phyloP scores from a whole-genome alignment of 2,113 vertebrate species.

The Sclerurus mexicanus region DNA sequence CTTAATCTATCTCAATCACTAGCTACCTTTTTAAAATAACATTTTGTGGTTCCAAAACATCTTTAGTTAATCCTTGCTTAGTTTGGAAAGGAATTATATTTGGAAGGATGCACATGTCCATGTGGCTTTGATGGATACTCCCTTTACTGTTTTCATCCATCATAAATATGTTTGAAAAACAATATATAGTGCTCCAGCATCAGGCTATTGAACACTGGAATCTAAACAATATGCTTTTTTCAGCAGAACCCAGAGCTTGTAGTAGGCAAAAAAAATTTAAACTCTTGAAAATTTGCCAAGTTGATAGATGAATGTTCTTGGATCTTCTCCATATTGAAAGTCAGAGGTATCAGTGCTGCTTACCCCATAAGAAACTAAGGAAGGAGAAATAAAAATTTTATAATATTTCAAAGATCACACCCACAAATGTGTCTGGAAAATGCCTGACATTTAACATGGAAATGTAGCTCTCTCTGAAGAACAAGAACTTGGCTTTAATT shows the following conservation, averaged over 20 bases:
- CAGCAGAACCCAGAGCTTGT: background rate
- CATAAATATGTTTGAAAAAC: background rate
- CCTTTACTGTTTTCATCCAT: background rate
- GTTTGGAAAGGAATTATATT: constrained; percentile 53
- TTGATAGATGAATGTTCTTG: constrained; percentile 46
- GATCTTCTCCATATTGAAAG: constrained; percentile 36
- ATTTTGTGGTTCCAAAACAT: constrained; percentile 59
- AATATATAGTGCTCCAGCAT: background rate
- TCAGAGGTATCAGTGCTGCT: constrained; percentile 7
- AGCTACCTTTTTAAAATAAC: constrained; percentile 58
- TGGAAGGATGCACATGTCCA: constrained; percentile 38
- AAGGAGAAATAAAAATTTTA: background rate
- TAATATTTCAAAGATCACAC: background rate
- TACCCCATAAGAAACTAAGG: constrained; percentile 24
- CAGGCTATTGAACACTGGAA: background rate
- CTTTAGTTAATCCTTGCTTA: constrained; percentile 54
- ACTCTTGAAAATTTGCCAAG: constrained; percentile 33
- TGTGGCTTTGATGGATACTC: constrained; percentile 14
- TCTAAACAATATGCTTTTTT: background rate
- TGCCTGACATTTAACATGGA: background rate
- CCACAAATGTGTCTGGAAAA: background rate
- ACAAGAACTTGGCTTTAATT: constrained; percentile 2
- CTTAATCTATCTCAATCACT: constrained; percentile 49
- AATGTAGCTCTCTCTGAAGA: background rate
- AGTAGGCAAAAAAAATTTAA: background rate